Evolutionary conservation across 2,888 invertebrate genomes (phyloP).

Genomic region (Timema podura): DNA sequence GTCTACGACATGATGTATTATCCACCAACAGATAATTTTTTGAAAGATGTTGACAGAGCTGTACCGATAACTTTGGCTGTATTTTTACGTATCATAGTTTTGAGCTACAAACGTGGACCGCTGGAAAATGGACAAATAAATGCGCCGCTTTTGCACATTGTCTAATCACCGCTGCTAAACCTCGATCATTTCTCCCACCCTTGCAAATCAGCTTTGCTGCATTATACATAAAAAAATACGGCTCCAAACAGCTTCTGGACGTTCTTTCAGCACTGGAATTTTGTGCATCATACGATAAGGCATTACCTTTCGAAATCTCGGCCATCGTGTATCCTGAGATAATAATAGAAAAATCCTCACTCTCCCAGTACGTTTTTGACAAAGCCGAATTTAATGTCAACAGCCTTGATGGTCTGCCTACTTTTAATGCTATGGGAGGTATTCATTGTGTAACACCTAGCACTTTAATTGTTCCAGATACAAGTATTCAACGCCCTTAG

Average conservation of each 20-base stretch:
- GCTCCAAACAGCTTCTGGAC: constrained; percentile 30
- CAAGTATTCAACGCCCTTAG: background rate
- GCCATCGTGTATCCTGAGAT: background rate
- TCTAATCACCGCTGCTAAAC: constrained; percentile 32
- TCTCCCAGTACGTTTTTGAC: constrained; percentile 2
- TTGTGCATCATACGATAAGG: background rate
- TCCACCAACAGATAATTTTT: constrained; percentile 31
- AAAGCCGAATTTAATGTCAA: background rate
- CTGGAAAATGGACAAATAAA: constrained; percentile 28
- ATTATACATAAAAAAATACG: constrained; percentile 31
- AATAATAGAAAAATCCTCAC: background rate
- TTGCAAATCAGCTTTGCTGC: constrained; percentile 26
- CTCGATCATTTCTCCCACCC: constrained; percentile 32
- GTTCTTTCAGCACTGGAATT: constrained; percentile 29
- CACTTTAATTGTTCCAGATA: constrained; percentile 1
- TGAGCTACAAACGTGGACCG: constrained; percentile 28
- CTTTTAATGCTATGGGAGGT: constrained; percentile 4
- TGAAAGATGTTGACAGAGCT: constrained; percentile 27
- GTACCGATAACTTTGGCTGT: constrained; percentile 29
- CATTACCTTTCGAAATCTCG: background rate
- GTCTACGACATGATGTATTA: constrained; percentile 29
- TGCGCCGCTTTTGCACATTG: constrained; percentile 33
- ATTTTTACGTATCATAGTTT: constrained; percentile 25
- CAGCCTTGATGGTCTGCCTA: background rate
- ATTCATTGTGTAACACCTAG: background rate